These are phyloP conservation scores for Lemur catta DNA, from an alignment of 2,797 vertebrate genomes.

Conservation along the genomic window DNA sequence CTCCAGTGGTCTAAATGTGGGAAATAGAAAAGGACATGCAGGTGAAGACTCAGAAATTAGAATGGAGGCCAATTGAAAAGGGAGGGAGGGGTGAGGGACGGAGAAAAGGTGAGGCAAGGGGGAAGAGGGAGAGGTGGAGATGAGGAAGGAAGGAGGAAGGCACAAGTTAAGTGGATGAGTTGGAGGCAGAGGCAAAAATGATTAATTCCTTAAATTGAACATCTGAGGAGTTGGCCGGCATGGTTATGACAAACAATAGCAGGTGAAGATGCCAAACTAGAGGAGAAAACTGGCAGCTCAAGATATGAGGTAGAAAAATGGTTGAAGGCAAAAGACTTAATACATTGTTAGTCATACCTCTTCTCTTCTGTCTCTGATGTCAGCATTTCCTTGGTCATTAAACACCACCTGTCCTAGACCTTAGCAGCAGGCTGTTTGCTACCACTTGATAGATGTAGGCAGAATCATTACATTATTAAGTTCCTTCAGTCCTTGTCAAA, in stretches of 20 bases:
- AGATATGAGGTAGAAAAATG: not conserved
- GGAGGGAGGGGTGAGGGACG: not conserved
- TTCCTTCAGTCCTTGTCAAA: not conserved
- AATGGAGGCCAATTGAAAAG: not conserved
- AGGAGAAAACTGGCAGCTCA: not conserved
- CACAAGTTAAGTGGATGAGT: not conserved
- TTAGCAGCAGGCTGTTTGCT: not conserved
- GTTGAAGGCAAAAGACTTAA: not conserved
- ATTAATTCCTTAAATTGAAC: not conserved
- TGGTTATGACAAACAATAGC: not conserved
- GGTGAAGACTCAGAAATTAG: not conserved
- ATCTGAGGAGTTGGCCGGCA: not conserved
- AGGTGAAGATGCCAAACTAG: not conserved
- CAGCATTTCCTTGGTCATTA: not conserved
- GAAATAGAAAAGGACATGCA: not conserved
- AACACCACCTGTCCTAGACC: not conserved
- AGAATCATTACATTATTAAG: not conserved
- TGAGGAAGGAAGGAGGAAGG: not conserved
- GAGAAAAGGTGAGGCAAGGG: accelerated
- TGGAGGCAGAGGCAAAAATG: not conserved
- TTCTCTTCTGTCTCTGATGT: not conserved
- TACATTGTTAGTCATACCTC: not conserved
- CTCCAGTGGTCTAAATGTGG: not conserved
- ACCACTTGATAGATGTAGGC: not conserved
- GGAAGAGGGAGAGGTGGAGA: not conserved